Percentiles rank a stretch among this genome's conserved stretches.
Conservation (phyloP, 2,113 vertebrate genomes). For the Rhodinocichla rosea region DNA sequence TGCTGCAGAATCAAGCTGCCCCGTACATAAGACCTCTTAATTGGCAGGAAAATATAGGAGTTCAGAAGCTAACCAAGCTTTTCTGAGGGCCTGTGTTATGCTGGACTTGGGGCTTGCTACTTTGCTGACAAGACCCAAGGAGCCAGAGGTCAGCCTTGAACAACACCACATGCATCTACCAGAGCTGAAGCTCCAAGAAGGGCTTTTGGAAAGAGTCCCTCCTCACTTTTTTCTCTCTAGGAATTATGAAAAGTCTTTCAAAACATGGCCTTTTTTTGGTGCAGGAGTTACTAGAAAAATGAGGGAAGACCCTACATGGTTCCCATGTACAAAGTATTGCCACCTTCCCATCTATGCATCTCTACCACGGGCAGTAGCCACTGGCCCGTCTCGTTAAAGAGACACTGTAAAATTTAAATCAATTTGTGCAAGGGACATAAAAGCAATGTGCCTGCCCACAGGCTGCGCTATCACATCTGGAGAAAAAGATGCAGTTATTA, state of each 20-base stretch:
- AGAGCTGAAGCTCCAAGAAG: neutral
- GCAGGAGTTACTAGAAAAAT: neutral
- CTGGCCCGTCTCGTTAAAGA: neutral
- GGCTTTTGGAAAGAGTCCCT: neutral
- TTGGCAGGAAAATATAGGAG: neutral
- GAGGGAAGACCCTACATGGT: neutral
- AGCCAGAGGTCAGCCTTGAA: neutral
- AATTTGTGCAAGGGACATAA: neutral
- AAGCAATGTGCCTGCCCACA: neutral
- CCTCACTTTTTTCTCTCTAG: neutral
- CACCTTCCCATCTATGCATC: neutral
- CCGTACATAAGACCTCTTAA: neutral
- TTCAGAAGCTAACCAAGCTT: neutral
- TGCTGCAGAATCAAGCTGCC: neutral
- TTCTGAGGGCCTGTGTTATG: neutral
- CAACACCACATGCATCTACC: neutral
- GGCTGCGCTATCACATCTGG: neutral
- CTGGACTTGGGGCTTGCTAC: neutral
- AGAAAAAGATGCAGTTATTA: neutral
- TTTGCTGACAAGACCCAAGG: neutral
- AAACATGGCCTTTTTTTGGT: neutral
- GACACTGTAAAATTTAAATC: neutral
- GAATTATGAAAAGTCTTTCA: neutral
- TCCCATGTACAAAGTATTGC: neutral
- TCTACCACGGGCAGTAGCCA: neutral